Evolutionary conservation across 2,888 invertebrate genomes (phyloP).

Genomic region (Drosophila phalerata): DNA sequence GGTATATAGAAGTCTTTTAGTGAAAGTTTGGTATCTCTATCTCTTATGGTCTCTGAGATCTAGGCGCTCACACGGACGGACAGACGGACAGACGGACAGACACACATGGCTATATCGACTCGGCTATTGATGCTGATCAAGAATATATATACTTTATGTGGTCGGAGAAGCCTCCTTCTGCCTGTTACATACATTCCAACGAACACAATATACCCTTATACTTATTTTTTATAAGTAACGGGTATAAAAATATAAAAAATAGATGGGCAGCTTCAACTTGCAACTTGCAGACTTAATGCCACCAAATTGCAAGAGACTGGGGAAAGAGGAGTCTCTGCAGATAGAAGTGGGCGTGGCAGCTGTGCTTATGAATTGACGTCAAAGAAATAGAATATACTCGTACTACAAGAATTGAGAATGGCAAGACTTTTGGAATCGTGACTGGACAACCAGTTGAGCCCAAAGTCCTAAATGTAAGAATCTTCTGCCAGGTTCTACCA

Average conservation of each 20-base stretch:
- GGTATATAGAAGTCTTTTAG: no score
- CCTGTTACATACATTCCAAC: no score
- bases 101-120: no score
- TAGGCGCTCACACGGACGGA: no score
- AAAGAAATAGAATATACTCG: conserved; percentile 43
- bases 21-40: no score
- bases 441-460: conserved; percentile 64
- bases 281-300: conserved; percentile 46
- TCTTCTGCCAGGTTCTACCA: conserved; percentile 40
- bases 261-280: conserved; percentile 26
- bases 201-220: no score
- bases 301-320: conserved; percentile 71
- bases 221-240: no score
- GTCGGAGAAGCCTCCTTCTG: no score
- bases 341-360: background rate
- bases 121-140: no score
- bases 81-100: no score
- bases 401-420: conserved; percentile 17
- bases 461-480: conserved; percentile 18
- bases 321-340: background rate
- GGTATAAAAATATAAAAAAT: conserved; percentile 20
- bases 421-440: conserved; percentile 65
- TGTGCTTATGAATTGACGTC: conserved; percentile 59
- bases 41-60: no score
- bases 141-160: no score